Conservation (phyloP, 2,797 vertebrate species). For the Nasua narica region DNA sequence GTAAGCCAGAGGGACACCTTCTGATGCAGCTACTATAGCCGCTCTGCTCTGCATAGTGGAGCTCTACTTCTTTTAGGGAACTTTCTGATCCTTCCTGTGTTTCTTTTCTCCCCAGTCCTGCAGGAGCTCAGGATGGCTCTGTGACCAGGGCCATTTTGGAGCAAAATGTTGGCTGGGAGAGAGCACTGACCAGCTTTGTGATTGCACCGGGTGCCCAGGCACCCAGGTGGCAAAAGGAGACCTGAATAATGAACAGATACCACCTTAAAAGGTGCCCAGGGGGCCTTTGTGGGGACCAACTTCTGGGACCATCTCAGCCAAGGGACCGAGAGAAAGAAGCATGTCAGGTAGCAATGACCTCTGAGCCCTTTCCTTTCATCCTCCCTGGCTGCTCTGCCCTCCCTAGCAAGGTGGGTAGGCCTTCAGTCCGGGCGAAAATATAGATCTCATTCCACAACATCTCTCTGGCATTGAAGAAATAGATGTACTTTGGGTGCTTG, state of each 20-base stretch:
- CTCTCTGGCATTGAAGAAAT: neutral
- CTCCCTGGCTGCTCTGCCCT: neutral
- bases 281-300: slow-evolving; percentile 78
- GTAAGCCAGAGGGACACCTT: neutral
- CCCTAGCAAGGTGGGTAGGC: neutral
- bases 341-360: slow-evolving; percentile 57
- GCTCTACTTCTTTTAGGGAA: neutral
- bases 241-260: slow-evolving; percentile 69
- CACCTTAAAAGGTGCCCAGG: slow-evolving; percentile 52
- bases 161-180: slow-evolving; percentile 66
- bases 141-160: slow-evolving; percentile 75
- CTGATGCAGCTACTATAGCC: neutral
- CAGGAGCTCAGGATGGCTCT: slow-evolving; percentile 74
- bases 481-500: neutral
- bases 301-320: slow-evolving; percentile 74
- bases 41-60: neutral
- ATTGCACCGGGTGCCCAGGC: slow-evolving; percentile 40
- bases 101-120: neutral
- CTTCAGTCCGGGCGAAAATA: neutral
- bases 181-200: slow-evolving; percentile 60
- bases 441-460: neutral
- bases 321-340: slow-evolving; percentile 77
- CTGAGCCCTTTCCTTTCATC: neutral
- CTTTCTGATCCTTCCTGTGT: neutral
- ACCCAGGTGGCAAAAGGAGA: slow-evolving; percentile 73